A percentile compares a stretch with the other conserved stretches of the same genome.
Conservation (phyloP, 2,888 invertebrate genomes). For the Laspeyria flexula region DNA sequence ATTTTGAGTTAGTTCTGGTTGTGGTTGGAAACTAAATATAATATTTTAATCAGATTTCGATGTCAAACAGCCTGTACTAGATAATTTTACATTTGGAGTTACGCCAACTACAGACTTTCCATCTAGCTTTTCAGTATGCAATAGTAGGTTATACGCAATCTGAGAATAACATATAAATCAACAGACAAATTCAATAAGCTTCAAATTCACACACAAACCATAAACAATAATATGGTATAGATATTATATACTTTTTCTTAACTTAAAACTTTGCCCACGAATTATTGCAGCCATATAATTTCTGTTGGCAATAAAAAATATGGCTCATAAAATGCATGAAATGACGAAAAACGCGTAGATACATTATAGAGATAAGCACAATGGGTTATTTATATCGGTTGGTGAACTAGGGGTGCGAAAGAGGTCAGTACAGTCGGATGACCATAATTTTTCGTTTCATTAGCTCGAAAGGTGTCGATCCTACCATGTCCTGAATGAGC, state of each 20-base stretch:
- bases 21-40: constrained; percentile 9
- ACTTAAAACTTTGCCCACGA: constrained; percentile 30
- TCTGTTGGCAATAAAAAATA: constrained; percentile 37
- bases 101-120: constrained; percentile 16
- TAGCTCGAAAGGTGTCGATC: constrained; percentile 61
- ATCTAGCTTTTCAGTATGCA: too few species aligned
- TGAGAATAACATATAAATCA: too few species aligned
- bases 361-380: constrained; percentile 38
- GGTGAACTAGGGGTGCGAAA: constrained; percentile 70
- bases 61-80: constrained; percentile 15
- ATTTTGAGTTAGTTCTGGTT: neutral
- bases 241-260: constrained; percentile 19
- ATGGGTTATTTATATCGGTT: constrained; percentile 63
- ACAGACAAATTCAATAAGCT: too few species aligned
- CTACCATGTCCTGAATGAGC: constrained; percentile 70
- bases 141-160: too few species aligned
- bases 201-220: too few species aligned
- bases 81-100: constrained; percentile 21
- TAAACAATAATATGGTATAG: constrained; percentile 26
- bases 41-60: constrained; percentile 18
- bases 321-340: constrained; percentile 32
- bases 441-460: constrained; percentile 81
- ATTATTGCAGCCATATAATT: constrained; percentile 33
- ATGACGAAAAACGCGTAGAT: constrained; percentile 34
- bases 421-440: constrained; percentile 77